Evolutionary conservation across 1,140 invertebrate genomes (phyloP).

Genomic region (Pygmarrhopalites habei): DNA sequence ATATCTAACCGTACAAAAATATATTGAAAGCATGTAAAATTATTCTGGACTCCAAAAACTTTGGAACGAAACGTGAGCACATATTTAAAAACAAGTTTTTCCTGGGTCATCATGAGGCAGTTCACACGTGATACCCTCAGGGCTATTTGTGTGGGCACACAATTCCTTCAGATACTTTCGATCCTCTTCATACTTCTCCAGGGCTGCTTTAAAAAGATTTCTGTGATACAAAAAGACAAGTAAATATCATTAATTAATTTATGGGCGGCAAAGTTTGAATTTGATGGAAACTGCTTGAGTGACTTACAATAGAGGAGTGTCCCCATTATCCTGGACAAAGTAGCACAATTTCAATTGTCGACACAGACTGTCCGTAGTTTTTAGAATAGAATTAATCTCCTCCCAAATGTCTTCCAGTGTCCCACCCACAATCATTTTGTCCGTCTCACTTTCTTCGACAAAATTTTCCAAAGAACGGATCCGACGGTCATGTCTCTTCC

Average conservation of each 20-base stretch:
- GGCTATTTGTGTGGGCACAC: neutral
- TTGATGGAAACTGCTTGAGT: no score
- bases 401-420: conserved; percentile 21
- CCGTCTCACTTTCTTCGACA: neutral
- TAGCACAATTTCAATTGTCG: conserved; percentile 16
- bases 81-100: no score
- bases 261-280: no score
- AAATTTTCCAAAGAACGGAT: conserved; percentile 1
- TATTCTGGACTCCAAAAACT: no score
- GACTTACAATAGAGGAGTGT: conserved; percentile 23
- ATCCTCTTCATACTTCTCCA: conserved; percentile 9
- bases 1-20: no score
- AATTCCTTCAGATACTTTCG: neutral
- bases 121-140: neutral
- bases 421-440: neutral
- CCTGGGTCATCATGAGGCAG: no score
- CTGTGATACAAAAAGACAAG: conserved; percentile 8
- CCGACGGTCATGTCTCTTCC: neutral
- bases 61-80: no score
- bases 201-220: conserved; percentile 10
- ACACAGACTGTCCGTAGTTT: conserved; percentile 13
- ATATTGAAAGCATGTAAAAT: no score
- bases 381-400: conserved; percentile 9
- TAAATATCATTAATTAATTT: no score
- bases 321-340: conserved; percentile 8